Percentiles rank a stretch among this genome's conserved stretches.
Evolutionary conservation across 2,888 invertebrate species (phyloP).

Genomic region (Zygaena filipendulae): DNA sequence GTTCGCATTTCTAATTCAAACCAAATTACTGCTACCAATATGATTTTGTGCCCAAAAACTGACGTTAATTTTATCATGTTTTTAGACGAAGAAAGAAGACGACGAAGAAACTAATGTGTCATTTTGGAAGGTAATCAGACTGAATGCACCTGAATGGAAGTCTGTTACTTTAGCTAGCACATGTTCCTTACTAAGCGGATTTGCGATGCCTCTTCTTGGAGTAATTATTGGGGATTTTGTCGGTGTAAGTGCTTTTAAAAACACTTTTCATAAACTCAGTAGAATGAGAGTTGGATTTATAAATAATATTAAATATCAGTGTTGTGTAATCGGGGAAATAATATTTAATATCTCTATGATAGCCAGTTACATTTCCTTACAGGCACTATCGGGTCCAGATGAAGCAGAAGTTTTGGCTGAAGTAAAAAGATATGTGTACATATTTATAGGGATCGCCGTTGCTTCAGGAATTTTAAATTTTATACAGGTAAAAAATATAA

Average conservation of each 20-base stretch:
- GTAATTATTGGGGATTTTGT: slow-evolving; percentile 79
- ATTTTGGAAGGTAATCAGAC: slow-evolving; percentile 61
- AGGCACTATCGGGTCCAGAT: slow-evolving; percentile 58
- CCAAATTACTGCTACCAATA: no score
- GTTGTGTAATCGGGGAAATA: no score
- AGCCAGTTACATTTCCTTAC: no score
- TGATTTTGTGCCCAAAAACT: no score
- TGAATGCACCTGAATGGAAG: slow-evolving; percentile 77
- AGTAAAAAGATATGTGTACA: slow-evolving; percentile 71
- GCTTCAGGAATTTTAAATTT: slow-evolving; percentile 75
- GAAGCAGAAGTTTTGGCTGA: slow-evolving; percentile 63
- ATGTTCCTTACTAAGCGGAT: slow-evolving; percentile 73
- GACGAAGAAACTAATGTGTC: slow-evolving; percentile 23
- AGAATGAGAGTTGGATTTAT: no score
- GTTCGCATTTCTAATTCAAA: no score
- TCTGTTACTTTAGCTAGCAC: slow-evolving; percentile 71
- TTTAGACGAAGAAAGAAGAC: slow-evolving; percentile 24
- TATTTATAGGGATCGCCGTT: slow-evolving; percentile 75
- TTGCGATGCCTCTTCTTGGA: slow-evolving; percentile 78
- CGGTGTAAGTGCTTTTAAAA: no score
- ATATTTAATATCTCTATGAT: no score
- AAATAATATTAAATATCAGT: no score
- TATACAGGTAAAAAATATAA: slow-evolving; percentile 72
- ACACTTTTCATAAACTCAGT: no score
- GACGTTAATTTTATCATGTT: not conserved